These are phyloP conservation scores for Sebastolobus alascanus DNA, from an alignment of 2,797 vertebrate species.

Conservation along the genomic window DNA sequence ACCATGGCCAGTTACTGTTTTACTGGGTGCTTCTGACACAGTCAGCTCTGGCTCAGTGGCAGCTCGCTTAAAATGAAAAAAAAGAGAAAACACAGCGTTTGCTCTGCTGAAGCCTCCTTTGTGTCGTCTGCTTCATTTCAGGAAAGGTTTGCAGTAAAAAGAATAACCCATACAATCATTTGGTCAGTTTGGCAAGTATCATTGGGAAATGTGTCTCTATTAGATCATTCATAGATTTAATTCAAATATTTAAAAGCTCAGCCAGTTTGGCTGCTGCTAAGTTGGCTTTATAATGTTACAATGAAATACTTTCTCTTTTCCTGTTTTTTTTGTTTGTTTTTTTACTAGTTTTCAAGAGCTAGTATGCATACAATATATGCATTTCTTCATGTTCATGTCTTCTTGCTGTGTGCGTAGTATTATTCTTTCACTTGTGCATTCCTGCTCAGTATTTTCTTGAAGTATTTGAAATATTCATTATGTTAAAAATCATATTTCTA, in stretches of 20 bases:
- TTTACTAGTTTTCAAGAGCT: slow-evolving; percentile 10
- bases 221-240: slow-evolving; percentile 45
- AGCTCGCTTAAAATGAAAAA: slow-evolving; percentile 51
- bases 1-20: slow-evolving; percentile 76
- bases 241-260: slow-evolving; percentile 29
- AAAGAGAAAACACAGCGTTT: slow-evolving; percentile 30
- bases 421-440: not conserved
- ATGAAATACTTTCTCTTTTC: slow-evolving; percentile 31
- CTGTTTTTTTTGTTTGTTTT: slow-evolving; percentile 12
- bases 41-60: slow-evolving; percentile 66
- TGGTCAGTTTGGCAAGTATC: slow-evolving; percentile 32
- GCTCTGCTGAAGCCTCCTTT: slow-evolving; percentile 45
- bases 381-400: slow-evolving; percentile 3
- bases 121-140: slow-evolving; percentile 44
- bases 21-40: slow-evolving; percentile 79
- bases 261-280: slow-evolving; percentile 29
- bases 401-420: not conserved
- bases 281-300: slow-evolving; percentile 43
- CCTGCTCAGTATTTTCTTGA: not conserved
- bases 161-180: slow-evolving; percentile 23
- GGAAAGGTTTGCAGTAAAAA: slow-evolving; percentile 28
- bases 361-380: too few species aligned
- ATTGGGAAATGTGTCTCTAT: slow-evolving; percentile 35
- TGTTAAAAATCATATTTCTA: not conserved
- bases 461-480: not conserved